Conservation (phyloP, 2,888 invertebrate species). For the Hemistola chrysoprasaria region DNA sequence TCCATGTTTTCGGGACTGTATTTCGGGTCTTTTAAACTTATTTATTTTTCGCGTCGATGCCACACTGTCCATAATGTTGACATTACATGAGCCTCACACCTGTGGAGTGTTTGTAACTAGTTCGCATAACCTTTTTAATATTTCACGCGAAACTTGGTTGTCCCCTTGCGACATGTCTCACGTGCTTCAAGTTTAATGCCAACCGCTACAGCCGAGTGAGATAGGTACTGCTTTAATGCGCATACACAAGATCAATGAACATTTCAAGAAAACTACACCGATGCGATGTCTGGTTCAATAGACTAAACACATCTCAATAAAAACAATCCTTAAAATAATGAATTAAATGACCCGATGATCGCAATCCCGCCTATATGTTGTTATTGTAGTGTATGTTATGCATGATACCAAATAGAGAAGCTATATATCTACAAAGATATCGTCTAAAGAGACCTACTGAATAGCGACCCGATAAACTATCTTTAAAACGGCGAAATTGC, state of each 20-base stretch:
- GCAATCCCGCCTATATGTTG: conserved; percentile 73
- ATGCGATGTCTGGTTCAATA: conserved; percentile 6
- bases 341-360: conserved; percentile 67
- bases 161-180: conserved; percentile 51
- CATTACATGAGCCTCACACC: conserved; percentile 52
- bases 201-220: conserved; percentile 56
- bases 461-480: conserved; percentile 4
- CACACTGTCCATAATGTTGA: conserved; percentile 33
- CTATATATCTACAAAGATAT: conserved; percentile 23
- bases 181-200: conserved; percentile 66
- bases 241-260: conserved; percentile 38
- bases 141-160: conserved; percentile 57
- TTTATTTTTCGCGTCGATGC: conserved; percentile 17
- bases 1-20: conserved; percentile 52
- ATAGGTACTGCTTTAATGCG: conserved; percentile 56
- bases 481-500: conserved; percentile 12
- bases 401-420: conserved; percentile 55
- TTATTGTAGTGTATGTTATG: conserved; percentile 60
- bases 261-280: conserved; percentile 6
- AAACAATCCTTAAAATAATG: conserved; percentile 2
- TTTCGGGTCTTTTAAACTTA: conserved; percentile 53
- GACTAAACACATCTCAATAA: conserved; percentile 8
- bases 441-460: conserved; percentile 8
- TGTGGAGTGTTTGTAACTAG: conserved; percentile 71
- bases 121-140: conserved; percentile 57